Conservation (phyloP, 2,797 vertebrate species). For the Microhierax caerulescens region DNA sequence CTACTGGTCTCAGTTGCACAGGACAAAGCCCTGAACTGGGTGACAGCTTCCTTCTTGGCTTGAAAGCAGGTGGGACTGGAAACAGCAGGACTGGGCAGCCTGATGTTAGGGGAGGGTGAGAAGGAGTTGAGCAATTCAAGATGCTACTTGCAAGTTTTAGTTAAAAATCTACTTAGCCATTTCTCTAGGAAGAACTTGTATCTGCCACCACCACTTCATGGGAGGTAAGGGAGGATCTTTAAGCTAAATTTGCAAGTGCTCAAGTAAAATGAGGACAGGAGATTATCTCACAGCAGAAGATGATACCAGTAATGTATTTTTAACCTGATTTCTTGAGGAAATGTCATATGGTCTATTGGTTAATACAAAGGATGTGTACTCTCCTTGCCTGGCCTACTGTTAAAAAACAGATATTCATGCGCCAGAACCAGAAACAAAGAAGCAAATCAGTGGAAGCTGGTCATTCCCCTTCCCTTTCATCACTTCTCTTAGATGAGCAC, state of each 20-base stretch:
- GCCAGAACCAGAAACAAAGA: neutral
- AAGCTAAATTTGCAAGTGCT: neutral
- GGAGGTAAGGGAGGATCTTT: neutral
- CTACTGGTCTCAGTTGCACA: neutral
- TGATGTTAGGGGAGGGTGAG: neutral
- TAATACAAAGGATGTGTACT: neutral
- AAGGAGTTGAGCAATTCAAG: neutral
- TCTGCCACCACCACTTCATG: neutral
- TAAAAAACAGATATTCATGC: neutral
- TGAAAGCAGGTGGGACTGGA: neutral
- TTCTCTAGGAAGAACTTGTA: neutral
- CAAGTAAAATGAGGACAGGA: neutral
- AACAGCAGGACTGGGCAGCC: neutral
- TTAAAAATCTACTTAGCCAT: neutral
- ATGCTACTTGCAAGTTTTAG: neutral
- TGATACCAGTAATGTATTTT: neutral
- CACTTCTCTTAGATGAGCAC: neutral
- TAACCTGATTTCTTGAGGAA: neutral
- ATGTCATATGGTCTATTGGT: rapidly evolving
- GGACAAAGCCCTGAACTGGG: neutral
- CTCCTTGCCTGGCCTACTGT: neutral
- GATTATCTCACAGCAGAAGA: neutral
- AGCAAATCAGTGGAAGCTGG: neutral
- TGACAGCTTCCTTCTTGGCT: neutral
- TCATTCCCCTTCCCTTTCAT: neutral